Evolutionary conservation across 2,888 invertebrate species (phyloP), one percentile per base, ranked within the genome.

Genomic region (Aporophyla lueneburgensis): DNA sequence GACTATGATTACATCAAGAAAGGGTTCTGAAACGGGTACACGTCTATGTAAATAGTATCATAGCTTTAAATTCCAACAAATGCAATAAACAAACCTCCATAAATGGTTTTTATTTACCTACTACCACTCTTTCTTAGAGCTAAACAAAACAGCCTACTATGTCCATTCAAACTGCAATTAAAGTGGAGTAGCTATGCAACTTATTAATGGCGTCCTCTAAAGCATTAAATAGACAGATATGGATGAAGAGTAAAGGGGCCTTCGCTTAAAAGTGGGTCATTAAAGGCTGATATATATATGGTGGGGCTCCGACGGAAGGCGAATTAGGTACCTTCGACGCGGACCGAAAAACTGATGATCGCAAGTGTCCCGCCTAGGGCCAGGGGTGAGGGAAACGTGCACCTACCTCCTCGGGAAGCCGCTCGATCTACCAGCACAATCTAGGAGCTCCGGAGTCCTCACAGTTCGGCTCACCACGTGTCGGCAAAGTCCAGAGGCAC

Each of bases 1-100:
- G 77, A 74, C 73, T 77, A n/a, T 76, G 68, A 83, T 83, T 76
- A 62, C 65, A 83, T 86, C 83, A 85, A 74, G 84, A 86, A 83
- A 86, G 61, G 86, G 86, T 82, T 71, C 65, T n/a, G 49, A 58
- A 33, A 49, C 68, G 61, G 68, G n/a, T n/a, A 54, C 43, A 69
- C 58, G 54, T 77, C 21, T 76, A 74, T 75, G 67, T 83, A 85
- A 83, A 85, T 83, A 71, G 66, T 56, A 58, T 53, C 24, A 12
- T 51, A 76, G 27, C 40, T 62, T n/a, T n/a, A n/a, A n/a, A n/a
- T n/a, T 71, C 46, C 9, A 21, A n/a, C 21, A 62, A 84, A 84
- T 71, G 65, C 59, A 71, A 84, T 67, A n/a, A 62, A n/a, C 76
- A 16, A 33, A 63, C 51, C 14, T 54, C 19, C 53, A n/a, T 72